Conservation (phyloP, 2,888 invertebrate species). For the Agelastica alni region DNA sequence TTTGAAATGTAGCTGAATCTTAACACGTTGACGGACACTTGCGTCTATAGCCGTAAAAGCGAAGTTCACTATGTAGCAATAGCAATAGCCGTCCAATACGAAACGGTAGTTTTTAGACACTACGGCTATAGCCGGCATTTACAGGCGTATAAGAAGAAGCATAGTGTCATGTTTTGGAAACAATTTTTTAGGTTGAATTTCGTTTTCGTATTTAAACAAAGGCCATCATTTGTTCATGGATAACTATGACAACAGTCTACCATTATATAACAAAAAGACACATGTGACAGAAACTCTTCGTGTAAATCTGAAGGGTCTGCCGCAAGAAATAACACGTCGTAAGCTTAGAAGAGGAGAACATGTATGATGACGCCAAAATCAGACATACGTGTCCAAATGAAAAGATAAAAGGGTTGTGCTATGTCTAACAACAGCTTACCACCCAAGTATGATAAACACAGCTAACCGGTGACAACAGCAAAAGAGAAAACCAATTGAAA, state of each 20-base stretch:
- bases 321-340: too few species aligned
- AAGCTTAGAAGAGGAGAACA: constrained; percentile 12
- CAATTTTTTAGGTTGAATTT: background rate
- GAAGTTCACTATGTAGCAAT: background rate
- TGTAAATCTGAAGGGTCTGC: too few species aligned
- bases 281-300: constrained; percentile 8
- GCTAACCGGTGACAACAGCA: constrained; percentile 1
- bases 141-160: background rate
- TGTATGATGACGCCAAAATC: constrained; percentile 10
- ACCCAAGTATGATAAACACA: background rate
- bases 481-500: constrained; percentile 3
- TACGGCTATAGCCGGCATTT: background rate
- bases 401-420: constrained; percentile 13
- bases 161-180: background rate
- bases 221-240: constrained; percentile 4
- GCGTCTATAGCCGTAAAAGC: background rate
- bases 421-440: constrained; percentile 3
- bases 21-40: background rate
- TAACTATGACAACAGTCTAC: constrained; percentile 5
- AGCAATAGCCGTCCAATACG: background rate
- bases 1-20: too few species aligned
- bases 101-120: background rate
- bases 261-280: constrained; percentile 4
- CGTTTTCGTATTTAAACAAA: constrained; percentile 6
- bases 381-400: constrained; percentile 19